These are phyloP conservation scores for Maniola hyperantus DNA, from an alignment of 2,888 invertebrate species.

Conservation along the genomic window DNA sequence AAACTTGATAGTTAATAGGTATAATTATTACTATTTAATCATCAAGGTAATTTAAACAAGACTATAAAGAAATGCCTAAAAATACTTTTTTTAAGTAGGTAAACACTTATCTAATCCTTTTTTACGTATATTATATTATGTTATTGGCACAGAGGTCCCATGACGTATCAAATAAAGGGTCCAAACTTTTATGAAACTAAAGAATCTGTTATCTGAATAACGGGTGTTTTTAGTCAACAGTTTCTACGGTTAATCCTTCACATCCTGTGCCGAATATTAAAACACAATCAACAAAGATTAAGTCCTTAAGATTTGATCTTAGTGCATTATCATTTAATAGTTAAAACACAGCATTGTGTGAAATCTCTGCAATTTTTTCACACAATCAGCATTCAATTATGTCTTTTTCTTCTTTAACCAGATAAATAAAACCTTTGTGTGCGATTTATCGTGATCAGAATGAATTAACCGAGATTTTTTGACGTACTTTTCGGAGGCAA, in stretches of 20 bases:
- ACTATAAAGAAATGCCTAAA: too few relatives aligned
- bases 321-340: slow-evolving; percentile 13
- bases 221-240: background rate
- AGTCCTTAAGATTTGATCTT: slow-evolving; percentile 13
- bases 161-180: too few relatives aligned
- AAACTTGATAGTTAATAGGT: too few relatives aligned
- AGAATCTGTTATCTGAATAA: background rate
- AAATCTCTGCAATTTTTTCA: slow-evolving; percentile 49
- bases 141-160: too few relatives aligned
- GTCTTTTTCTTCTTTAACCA: slow-evolving; percentile 54
- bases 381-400: slow-evolving; percentile 57
- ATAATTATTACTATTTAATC: too few relatives aligned
- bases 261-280: slow-evolving; percentile 3
- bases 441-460: slow-evolving; percentile 57
- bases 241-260: background rate
- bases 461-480: slow-evolving; percentile 43
- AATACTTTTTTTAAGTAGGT: too few relatives aligned
- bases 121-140: too few relatives aligned
- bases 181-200: background rate
- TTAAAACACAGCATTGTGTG: slow-evolving; percentile 49
- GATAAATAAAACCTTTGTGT: slow-evolving; percentile 59
- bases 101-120: too few relatives aligned
- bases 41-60: too few relatives aligned
- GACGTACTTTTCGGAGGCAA: slow-evolving; percentile 18
- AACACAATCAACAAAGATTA: slow-evolving; percentile 1